These are phyloP conservation scores for Riptortus pedestris DNA, from an alignment of 1,140 invertebrate genomes.

Conservation along the genomic window DNA sequence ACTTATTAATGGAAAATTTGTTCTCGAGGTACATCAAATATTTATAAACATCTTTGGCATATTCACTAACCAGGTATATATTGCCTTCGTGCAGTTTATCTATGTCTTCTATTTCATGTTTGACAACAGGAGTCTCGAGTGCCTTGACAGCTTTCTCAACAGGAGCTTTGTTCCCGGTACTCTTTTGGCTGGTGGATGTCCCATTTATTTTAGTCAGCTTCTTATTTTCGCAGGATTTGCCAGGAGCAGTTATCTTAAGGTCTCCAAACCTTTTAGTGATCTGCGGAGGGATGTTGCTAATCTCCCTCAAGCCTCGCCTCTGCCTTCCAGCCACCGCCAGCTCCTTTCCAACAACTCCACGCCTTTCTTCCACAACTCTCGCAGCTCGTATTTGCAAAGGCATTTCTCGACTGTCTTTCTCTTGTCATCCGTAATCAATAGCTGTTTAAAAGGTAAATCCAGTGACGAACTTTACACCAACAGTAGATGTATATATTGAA, in stretches of 20 bases:
- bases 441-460: no score
- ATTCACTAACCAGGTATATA: conserved; percentile 8
- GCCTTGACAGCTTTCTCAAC: not conserved
- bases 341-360: not conserved
- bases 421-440: no score
- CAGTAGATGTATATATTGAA: no score
- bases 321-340: not conserved
- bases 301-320: not conserved
- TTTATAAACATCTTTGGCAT: conserved; percentile 13
- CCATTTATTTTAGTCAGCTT: no score
- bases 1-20: not conserved
- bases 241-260: not conserved
- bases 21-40: conserved; percentile 8
- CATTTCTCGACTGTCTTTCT: no score
- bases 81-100: not conserved
- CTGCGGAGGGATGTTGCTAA: not conserved
- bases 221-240: no score
- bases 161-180: not conserved
- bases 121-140: no score
- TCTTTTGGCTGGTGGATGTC: not conserved
- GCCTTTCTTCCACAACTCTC: not conserved
- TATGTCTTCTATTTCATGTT: conserved; percentile 14
- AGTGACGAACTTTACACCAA: no score
- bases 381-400: not conserved
- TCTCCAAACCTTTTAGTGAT: not conserved